phyloP scores from a whole-genome alignment of 2,113 vertebrate genomes.

The Rhea americana region DNA sequence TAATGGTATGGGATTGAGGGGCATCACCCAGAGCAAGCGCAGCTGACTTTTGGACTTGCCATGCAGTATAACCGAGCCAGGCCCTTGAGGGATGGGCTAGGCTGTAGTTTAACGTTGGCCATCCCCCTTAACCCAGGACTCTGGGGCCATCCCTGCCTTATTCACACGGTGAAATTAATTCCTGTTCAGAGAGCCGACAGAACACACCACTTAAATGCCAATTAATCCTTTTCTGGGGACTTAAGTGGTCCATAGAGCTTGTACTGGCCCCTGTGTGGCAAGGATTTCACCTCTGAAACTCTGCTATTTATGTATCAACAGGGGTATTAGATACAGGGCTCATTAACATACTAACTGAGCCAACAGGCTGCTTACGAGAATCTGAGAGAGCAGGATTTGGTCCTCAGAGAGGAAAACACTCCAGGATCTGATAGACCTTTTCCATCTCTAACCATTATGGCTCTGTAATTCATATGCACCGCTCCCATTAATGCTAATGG shows the following conservation, averaged over 20 bases:
- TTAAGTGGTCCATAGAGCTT: background rate
- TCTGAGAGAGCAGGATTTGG: background rate
- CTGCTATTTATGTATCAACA: background rate
- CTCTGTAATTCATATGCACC: conserved; percentile 1
- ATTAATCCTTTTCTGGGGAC: conserved; percentile 40
- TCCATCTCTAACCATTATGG: conserved; percentile 9
- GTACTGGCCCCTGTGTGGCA: background rate
- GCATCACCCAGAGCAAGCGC: background rate
- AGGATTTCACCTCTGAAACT: conserved; percentile 20
- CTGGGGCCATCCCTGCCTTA: conserved; percentile 11
- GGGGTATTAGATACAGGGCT: background rate
- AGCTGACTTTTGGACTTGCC: background rate
- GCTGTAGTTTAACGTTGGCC: conserved; percentile 26
- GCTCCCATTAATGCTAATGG: conserved; percentile 43
- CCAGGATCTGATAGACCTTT: conserved; percentile 10
- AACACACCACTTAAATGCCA: conserved; percentile 51
- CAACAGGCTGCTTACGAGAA: background rate
- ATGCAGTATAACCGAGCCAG: rapidly evolving
- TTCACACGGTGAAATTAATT: conserved; percentile 35
- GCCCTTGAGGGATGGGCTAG: background rate
- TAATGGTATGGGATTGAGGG: background rate
- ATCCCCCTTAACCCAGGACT: background rate
- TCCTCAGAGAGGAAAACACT: conserved; percentile 14
- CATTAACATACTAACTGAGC: background rate
- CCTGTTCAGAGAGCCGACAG: background rate